These are phyloP conservation scores for Caenorhabditis imperialis DNA, from an alignment of 2,888 invertebrate genomes.

Conservation along the genomic window DNA sequence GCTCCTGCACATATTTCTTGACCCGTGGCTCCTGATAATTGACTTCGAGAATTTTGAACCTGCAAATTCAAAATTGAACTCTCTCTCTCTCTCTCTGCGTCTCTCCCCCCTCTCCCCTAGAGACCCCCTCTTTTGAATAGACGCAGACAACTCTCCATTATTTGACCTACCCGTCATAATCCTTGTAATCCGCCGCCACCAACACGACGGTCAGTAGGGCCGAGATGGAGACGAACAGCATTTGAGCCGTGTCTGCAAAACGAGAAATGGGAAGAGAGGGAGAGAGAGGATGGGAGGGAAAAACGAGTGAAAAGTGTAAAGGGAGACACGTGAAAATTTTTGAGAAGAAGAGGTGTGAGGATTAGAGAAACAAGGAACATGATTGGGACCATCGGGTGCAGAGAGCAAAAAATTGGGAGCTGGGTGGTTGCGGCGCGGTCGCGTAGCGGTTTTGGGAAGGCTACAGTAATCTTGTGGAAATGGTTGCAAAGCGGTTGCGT, in stretches of 20 bases:
- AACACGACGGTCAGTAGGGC: background rate
- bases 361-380: too few species aligned
- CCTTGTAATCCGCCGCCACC: conserved; percentile 19
- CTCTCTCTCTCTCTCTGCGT: too few species aligned
- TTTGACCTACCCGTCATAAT: conserved; percentile 26
- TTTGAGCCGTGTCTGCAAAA: conserved; percentile 15
- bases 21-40: conserved; percentile 26
- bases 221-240: conserved; percentile 12
- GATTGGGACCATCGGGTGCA: too few species aligned
- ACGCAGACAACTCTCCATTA: background rate
- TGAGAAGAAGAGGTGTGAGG: conserved; percentile 9
- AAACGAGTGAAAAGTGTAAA: too few species aligned
- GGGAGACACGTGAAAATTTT: conserved; percentile 15
- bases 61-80: too few species aligned
- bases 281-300: conserved; percentile 20
- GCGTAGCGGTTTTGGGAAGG: too few species aligned
- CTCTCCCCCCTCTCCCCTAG: too few species aligned
- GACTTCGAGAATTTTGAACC: conserved; percentile 49
- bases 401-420: too few species aligned
- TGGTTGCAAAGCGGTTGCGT: too few species aligned
- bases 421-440: too few species aligned
- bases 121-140: too few species aligned
- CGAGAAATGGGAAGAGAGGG: conserved; percentile 13
- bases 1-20: conserved; percentile 30
- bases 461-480: too few species aligned